Evolutionary conservation across 1,140 invertebrate species (phyloP), one percentile per base, ranked within the genome.

Genomic region (Phocides pigmalion): DNA sequence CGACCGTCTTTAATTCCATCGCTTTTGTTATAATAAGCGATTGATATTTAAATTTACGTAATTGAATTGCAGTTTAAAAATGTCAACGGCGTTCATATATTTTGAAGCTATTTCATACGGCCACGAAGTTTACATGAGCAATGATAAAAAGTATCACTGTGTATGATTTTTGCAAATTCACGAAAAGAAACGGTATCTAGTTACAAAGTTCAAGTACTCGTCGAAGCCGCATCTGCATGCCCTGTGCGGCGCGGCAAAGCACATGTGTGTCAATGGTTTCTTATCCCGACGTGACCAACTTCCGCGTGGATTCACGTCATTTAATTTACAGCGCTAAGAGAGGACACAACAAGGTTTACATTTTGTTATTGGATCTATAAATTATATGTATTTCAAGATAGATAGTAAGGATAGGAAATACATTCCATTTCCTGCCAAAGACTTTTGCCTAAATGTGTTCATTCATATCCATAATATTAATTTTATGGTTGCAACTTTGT

Each of bases 41-140:
- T 61, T 61, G 28, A 19, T 4, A 32, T 59, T 59, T 32, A 37
- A 47, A 61, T 49, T 49, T 19, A 19, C n/a, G 25, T 11, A n/a
- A 46, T 46, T 14, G n/a, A 20, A 8, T 46, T 46, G 14, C 16
- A 4, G 2, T 17, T 4, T 16, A 41, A 41, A 41, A 41, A 41
- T 41, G 4, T 0, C 15, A 4, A 4, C 42, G 25, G 25, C 0
- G 5, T 3, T 28, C 9, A 28, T 28, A 28, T 28, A 8, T 28
- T 28, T 28, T 28, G n/a, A n/a, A n/a, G n/a, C n/a, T n/a, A n/a
- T n/a, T n/a, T n/a, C n/a, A n/a, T n/a, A n/a, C n/a, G n/a, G n/a
- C n/a, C n/a, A n/a, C n/a, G n/a, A n/a, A n/a, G n/a, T n/a, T n/a
- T n/a, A n/a, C n/a, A n/a, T n/a, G n/a, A n/a, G n/a, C n/a, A n/a